These are phyloP conservation scores for Porites lobata DNA, from an alignment of 92 coral and sea anemone genomes.

Conservation along the genomic window DNA sequence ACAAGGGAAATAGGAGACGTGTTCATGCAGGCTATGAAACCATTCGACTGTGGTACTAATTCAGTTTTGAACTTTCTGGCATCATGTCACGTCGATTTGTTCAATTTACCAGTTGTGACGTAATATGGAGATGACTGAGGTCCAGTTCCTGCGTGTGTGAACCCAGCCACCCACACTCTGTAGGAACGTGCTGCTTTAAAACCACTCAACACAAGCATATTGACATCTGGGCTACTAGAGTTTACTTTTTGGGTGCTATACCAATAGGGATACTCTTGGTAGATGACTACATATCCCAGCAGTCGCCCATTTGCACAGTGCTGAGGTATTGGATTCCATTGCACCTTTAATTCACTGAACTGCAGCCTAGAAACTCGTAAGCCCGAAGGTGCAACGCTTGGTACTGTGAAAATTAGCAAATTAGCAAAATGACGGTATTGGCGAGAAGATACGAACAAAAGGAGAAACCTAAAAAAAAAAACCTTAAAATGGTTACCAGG, in stretches of 20 bases:
- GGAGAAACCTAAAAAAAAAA: too few relatives aligned
- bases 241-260: background rate
- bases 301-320: background rate
- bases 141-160: constrained; percentile 3
- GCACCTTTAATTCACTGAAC: background rate
- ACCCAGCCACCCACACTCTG: constrained; percentile 9
- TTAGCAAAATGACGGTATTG: background rate
- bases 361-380: background rate
- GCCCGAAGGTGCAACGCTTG: background rate
- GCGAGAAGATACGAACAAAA: too few relatives aligned
- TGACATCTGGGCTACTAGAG: constrained; percentile 3
- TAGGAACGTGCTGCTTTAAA: background rate
- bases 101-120: constrained; percentile 11
- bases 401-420: background rate
- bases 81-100: too few relatives aligned
- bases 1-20: too few relatives aligned
- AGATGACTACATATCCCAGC: constrained; percentile 12
- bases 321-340: constrained; percentile 20
- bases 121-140: background rate
- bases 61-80: too few relatives aligned
- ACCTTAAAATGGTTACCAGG: too few relatives aligned
- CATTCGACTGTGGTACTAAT: too few relatives aligned
- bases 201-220: background rate
- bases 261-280: background rate
- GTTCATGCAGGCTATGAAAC: too few relatives aligned